These are phyloP conservation scores for Habrosyne pyritoides DNA, from an alignment of 2,888 invertebrate genomes.

Conservation along the genomic window DNA sequence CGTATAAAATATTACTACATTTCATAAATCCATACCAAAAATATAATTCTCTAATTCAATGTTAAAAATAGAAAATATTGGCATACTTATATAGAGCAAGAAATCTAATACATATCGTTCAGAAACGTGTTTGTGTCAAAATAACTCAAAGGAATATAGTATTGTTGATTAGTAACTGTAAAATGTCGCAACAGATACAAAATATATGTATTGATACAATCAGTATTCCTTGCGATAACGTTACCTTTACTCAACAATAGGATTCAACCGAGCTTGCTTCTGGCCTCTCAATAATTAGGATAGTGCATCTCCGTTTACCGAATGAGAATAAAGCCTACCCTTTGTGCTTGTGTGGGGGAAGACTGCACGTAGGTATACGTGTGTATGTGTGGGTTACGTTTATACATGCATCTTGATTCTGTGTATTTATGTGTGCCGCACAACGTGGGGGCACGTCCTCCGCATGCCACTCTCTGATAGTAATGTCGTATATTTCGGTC, in stretches of 20 bases:
- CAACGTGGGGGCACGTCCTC: constrained; percentile 54
- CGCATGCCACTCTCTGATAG: constrained; percentile 66
- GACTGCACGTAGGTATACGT: constrained; percentile 26
- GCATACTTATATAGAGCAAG: too few relatives aligned
- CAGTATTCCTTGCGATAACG: constrained; percentile 42
- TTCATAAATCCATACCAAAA: too few relatives aligned
- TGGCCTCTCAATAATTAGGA: constrained; percentile 80
- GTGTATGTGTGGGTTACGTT: constrained; percentile 40
- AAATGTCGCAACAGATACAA: not conserved
- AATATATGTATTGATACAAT: not conserved
- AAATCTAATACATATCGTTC: too few relatives aligned
- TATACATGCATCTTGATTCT: constrained; percentile 66
- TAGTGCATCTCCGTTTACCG: constrained; percentile 86
- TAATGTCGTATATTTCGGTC: constrained; percentile 72
- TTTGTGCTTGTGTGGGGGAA: constrained; percentile 60
- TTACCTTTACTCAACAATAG: constrained; percentile 56
- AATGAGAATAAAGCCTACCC: constrained; percentile 80
- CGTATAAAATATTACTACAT: too few relatives aligned
- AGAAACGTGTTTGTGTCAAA: not conserved
- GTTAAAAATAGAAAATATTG: too few relatives aligned
- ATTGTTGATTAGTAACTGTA: not conserved
- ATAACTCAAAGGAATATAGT: not conserved
- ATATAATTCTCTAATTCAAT: too few relatives aligned
- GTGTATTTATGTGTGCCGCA: constrained; percentile 55
- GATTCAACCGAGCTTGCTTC: constrained; percentile 48